Evolutionary conservation across 2,888 invertebrate species (phyloP).

Genomic region (Melinopterus prodromus): DNA sequence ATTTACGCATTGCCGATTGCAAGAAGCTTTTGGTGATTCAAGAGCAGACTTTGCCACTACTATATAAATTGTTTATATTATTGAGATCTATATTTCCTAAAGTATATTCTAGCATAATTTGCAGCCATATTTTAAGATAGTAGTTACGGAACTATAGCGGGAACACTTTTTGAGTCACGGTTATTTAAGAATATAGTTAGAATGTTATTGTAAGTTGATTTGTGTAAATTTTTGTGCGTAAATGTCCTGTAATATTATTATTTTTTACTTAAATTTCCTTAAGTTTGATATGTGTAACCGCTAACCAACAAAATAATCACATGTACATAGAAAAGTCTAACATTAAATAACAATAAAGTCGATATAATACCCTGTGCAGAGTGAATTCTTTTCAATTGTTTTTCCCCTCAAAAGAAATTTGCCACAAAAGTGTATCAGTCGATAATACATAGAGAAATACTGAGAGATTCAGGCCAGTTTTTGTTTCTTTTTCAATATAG

Average conservation of each 20-base stretch:
- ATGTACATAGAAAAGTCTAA: background rate
- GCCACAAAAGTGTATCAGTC: conserved; percentile 33
- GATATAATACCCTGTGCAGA: conserved; percentile 32
- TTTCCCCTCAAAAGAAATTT: conserved; percentile 22
- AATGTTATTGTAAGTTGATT: background rate
- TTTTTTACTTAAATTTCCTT: background rate
- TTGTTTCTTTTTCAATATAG: background rate
- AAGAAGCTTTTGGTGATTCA: too few species aligned
- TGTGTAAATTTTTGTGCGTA: background rate
- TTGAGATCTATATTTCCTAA: background rate
- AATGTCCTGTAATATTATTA: background rate
- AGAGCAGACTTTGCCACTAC: too few species aligned
- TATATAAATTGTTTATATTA: background rate
- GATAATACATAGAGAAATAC: conserved; percentile 18
- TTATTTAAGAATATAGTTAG: background rate
- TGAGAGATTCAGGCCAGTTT: conserved; percentile 19
- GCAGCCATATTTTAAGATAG: background rate
- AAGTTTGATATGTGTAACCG: conserved; percentile 4
- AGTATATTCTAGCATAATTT: background rate
- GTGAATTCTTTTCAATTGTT: conserved; percentile 5
- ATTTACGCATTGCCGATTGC: background rate
- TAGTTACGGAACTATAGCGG: background rate
- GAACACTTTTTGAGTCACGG: background rate
- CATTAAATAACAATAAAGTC: conserved; percentile 6
- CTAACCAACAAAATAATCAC: background rate